A percentile compares a stretch with the other conserved stretches of the same genome.
Conservation (phyloP, 1,140 invertebrate genomes). For the Asbolus verrucosus region DNA sequence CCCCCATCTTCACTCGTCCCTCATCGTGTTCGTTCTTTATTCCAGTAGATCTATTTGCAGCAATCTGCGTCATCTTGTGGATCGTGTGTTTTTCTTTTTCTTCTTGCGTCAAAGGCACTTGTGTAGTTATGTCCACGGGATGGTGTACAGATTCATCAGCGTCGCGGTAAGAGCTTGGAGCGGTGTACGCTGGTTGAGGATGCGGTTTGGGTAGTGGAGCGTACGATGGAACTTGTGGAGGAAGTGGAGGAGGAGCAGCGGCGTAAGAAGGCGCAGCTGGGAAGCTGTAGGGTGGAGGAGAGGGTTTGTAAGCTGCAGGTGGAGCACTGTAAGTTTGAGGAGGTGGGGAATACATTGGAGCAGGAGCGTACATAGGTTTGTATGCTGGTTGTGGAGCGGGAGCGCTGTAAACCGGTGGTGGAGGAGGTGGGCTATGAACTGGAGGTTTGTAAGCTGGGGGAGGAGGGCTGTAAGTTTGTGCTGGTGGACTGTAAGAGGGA, state of each 20-base stretch:
- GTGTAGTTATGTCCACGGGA: no score
- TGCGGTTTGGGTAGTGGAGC: no score
- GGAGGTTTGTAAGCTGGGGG: conserved; percentile 21
- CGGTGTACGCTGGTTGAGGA: no score
- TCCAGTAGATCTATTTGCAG: no score
- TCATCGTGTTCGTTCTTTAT: no score
- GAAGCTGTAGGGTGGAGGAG: conserved; percentile 12
- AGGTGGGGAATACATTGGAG: conserved; percentile 30
- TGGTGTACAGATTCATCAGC: no score
- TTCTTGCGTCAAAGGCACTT: no score
- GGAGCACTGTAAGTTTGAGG: conserved; percentile 43
- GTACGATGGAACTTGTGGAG: conserved; percentile 43
- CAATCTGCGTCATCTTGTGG: no score
- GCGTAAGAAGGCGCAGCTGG: conserved; percentile 46
- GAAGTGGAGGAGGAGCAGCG: conserved; percentile 44
- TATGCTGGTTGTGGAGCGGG: conserved; percentile 44
- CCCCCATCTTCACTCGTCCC: no score
- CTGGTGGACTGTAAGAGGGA: conserved; percentile 44
- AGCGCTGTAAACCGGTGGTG: conserved; percentile 28
- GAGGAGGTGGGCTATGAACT: conserved; percentile 17
- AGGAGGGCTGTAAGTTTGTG: conserved; percentile 30
- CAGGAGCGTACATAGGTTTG: conserved; percentile 40
- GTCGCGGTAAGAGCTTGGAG: no score
- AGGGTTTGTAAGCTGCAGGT: conserved; percentile 4
- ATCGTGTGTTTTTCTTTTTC: no score